phyloP scores from a whole-genome alignment of 53 echinoderm and acorn worm species.

The Actinopyga echinites region DNA sequence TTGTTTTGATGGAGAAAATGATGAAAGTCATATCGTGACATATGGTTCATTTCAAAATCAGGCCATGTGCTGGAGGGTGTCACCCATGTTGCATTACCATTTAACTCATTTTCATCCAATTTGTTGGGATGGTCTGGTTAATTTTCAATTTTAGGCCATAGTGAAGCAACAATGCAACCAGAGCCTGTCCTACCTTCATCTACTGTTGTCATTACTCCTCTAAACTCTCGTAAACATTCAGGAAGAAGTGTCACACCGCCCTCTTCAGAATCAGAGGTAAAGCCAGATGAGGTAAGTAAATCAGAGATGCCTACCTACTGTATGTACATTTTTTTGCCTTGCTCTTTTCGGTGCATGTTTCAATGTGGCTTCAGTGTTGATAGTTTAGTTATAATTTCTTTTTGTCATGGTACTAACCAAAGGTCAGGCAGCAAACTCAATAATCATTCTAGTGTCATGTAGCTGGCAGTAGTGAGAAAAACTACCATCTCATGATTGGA shows the following conservation, averaged over 20 bases:
- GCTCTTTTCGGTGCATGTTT: conserved; percentile 16
- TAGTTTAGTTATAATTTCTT: neutral
- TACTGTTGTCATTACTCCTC: conserved; percentile 45
- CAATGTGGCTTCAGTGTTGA: neutral
- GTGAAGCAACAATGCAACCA: conserved; percentile 17
- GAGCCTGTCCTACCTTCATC: conserved; percentile 26
- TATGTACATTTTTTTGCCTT: conserved; percentile 8
- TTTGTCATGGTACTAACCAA: conserved; percentile 6
- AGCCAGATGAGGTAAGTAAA: conserved; percentile 57
- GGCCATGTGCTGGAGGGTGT: too few relatives aligned
- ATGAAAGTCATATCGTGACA: too few relatives aligned
- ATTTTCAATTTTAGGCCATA: conserved; percentile 36
- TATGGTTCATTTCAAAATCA: too few relatives aligned
- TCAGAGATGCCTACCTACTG: neutral
- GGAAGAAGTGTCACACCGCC: conserved; percentile 67
- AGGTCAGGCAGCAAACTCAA: neutral
- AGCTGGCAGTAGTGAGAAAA: too few relatives aligned
- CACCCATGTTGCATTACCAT: neutral
- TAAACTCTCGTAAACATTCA: conserved; percentile 54
- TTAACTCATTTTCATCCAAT: neutral
- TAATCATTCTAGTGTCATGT: too few relatives aligned
- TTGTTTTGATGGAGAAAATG: too few relatives aligned
- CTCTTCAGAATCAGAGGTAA: conserved; percentile 60
- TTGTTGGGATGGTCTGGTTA: conserved; percentile 16
- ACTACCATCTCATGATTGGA: too few relatives aligned